A percentile compares a stretch with the other conserved stretches of the same genome.
phyloP scores from a whole-genome alignment of 2,113 vertebrate genomes.

The Theristicus caerulescens region DNA sequence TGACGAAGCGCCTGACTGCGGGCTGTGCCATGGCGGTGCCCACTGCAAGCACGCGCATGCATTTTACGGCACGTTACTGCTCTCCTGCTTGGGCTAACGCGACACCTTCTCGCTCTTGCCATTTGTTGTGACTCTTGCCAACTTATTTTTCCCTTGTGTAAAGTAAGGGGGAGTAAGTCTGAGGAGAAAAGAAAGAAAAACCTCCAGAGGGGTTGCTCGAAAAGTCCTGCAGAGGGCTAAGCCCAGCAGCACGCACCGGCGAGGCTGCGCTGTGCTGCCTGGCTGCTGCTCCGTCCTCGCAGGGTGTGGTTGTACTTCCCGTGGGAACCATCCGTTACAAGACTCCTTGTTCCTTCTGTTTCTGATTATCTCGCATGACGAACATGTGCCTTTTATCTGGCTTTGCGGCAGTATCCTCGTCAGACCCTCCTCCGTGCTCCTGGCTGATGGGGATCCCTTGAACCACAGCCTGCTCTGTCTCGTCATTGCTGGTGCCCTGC shows the following conservation, averaged over 20 bases:
- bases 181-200: not conserved
- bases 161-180: not conserved
- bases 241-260: accelerated
- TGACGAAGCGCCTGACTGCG: not conserved
- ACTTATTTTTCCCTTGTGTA: not conserved
- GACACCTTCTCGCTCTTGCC: not conserved
- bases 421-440: not conserved
- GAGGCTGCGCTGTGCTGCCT: accelerated
- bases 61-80: accelerated
- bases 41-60: accelerated
- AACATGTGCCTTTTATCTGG: not conserved
- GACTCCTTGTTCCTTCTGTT: not conserved
- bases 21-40: not conserved
- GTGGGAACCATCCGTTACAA: not conserved
- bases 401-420: accelerated
- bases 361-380: not conserved
- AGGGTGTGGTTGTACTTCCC: not conserved
- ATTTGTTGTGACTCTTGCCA: not conserved
- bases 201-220: not conserved
- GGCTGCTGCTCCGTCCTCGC: not conserved
- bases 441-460: not conserved
- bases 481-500: not conserved
- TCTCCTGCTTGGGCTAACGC: accelerated
- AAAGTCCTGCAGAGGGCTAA: not conserved
- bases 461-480: not conserved